phyloP scores from a whole-genome alignment of 92 coral and sea anemone genomes.

The Metridium senile region DNA sequence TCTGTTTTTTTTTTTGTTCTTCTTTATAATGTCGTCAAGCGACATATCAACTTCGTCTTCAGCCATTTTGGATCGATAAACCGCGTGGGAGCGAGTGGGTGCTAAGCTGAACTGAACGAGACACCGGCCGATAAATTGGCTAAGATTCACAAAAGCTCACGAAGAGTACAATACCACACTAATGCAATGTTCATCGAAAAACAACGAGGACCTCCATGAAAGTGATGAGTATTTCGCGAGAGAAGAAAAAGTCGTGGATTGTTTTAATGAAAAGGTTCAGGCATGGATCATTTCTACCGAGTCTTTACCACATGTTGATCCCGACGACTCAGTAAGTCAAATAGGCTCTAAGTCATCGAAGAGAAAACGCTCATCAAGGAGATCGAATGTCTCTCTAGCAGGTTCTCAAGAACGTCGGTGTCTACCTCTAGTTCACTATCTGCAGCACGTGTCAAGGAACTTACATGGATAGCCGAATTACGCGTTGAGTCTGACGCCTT shows the following conservation, averaged over 20 bases:
- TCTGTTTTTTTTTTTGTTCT: conserved; percentile 64
- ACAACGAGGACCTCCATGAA: neutral
- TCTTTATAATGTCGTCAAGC: conserved; percentile 94
- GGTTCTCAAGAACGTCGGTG: neutral
- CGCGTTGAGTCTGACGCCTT: neutral
- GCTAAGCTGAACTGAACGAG: too few relatives aligned
- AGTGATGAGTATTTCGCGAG: neutral
- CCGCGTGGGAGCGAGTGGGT: too few relatives aligned
- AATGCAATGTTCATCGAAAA: neutral
- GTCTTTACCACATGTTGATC: neutral
- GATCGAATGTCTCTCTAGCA: conserved; percentile 8
- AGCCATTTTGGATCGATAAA: conserved; percentile 39
- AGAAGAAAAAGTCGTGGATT: conserved; percentile 1
- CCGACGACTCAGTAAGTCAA: conserved; percentile 10
- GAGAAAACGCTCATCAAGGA: neutral
- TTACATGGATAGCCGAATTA: conserved; percentile 1
- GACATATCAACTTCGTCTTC: conserved; percentile 97
- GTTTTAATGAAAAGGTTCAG: conserved; percentile 10
- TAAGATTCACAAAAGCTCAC: too few relatives aligned
- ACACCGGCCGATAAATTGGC: conserved; percentile 43
- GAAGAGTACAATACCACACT: conserved; percentile 3
- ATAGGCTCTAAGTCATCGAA: neutral
- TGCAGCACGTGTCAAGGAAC: conserved; percentile 14
- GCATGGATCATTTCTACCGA: neutral
- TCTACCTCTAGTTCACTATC: neutral